phyloP scores from a whole-genome alignment of 2,797 vertebrate genomes.

The Euthynnus affinis region DNA sequence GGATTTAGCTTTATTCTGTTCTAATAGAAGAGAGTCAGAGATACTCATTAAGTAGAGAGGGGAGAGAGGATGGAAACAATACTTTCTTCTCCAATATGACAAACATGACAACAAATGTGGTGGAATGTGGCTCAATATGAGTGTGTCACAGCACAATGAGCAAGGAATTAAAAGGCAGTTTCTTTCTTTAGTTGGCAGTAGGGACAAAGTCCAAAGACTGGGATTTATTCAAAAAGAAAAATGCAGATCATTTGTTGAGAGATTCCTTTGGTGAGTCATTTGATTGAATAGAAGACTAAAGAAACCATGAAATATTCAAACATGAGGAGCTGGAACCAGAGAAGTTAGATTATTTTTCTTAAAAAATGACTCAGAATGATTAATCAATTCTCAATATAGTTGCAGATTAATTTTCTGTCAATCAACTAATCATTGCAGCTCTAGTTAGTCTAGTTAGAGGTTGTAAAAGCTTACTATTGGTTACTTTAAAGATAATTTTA shows the following conservation, averaged over 20 bases:
- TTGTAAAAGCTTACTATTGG: neutral
- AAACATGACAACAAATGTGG: slow-evolving; percentile 11
- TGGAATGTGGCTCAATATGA: slow-evolving; percentile 5
- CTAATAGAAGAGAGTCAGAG: slow-evolving; percentile 4
- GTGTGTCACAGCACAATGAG: neutral
- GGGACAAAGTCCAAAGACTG: neutral
- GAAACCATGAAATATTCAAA: too few relatives aligned
- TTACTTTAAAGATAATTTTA: neutral
- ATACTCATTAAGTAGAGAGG: slow-evolving; percentile 16
- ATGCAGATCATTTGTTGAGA: neutral
- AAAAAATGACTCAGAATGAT: too few relatives aligned
- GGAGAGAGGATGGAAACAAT: neutral
- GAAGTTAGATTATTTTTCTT: too few relatives aligned
- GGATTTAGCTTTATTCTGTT: slow-evolving; percentile 24
- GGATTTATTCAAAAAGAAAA: neutral
- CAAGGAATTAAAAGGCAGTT: neutral
- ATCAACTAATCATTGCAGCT: too few relatives aligned
- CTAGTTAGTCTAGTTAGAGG: too few relatives aligned
- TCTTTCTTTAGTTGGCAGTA: neutral
- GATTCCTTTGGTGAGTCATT: neutral
- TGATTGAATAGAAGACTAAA: too few relatives aligned
- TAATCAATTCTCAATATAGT: too few relatives aligned
- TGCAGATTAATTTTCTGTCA: too few relatives aligned
- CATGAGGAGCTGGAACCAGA: too few relatives aligned
- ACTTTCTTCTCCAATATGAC: slow-evolving; percentile 8